Conservation (phyloP, 2,888 invertebrate species). For the Chrysina gloriosa region DNA sequence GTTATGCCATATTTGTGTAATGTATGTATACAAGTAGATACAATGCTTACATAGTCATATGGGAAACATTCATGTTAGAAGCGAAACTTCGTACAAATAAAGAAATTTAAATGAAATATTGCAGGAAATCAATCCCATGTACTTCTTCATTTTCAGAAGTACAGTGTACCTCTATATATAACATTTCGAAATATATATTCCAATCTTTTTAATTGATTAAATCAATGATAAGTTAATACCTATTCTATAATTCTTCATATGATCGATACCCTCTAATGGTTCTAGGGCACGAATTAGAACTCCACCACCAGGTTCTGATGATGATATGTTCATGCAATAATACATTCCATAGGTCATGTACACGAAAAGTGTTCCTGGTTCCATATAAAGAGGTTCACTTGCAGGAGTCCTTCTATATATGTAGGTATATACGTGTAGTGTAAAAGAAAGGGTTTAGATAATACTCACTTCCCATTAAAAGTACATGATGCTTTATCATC, state of each 20-base stretch:
- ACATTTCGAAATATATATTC: no score
- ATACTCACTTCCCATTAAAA: constrained; percentile 63
- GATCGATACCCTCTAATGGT: constrained; percentile 70
- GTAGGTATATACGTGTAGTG: no score
- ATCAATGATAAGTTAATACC: no score
- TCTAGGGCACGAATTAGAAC: constrained; percentile 75
- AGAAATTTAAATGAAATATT: no score
- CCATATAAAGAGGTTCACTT: constrained; percentile 79
- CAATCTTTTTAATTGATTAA: neutral
- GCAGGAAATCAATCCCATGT: no score
- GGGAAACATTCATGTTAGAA: no score
- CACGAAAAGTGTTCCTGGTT: constrained; percentile 77
- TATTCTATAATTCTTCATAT: constrained; percentile 66
- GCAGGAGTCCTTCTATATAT: constrained; percentile 68
- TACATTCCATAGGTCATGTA: constrained; percentile 83
- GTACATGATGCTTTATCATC: constrained; percentile 78
- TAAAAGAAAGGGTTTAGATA: constrained; percentile 7
- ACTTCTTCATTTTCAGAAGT: no score
- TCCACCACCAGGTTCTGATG: constrained; percentile 73
- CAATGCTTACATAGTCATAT: no score
- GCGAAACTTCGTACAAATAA: no score
- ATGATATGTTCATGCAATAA: constrained; percentile 79
- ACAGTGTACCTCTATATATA: no score
- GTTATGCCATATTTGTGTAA: no score
- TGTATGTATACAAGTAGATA: no score